Evolutionary conservation across 2,888 invertebrate genomes (phyloP), one percentile per base, ranked within the genome.

Genomic region (Papilio gigon): DNA sequence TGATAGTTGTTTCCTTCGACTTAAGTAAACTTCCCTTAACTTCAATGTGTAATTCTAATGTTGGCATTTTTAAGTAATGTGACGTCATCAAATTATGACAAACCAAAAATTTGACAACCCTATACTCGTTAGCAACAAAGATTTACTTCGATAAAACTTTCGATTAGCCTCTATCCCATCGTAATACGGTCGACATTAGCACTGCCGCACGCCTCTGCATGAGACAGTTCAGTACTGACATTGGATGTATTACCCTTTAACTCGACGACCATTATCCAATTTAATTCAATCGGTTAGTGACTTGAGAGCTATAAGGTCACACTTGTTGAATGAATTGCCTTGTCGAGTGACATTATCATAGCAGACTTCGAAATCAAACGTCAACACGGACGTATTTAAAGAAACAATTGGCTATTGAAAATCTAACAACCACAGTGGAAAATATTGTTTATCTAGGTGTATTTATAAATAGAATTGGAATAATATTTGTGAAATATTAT

Each of bases 261-360:
- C 68, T 71, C 58, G 47, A 58, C 60, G 37, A 66, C 71, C 71
- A 84, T 87, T 86, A 87, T 86, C 81, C 87, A 87, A 85, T 88
- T 84, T 79, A 78, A 71, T 76, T 74, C 76, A 86, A 86, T 78
- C 83, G 85, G 83, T 86, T 86, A 82, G 86, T 84, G 84, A 80
- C 81, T 80, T 77, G 81, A 63, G 68, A 70, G 72, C 56, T 27
- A 61, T 69, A 61, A 74, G 75, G 76, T 82, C 80, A 76, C 81
- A 82, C 82, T 80, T 76, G 77, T 75, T 74, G 72, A 78, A 74
- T 76, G 76, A 73, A 77, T 72, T 73, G 73, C 5, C 47, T 27
- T 64, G 63, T 59, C 63, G 25, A 27, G 6, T 0, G 2, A 14
- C 67, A 65, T 69, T 71, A 73, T 56, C 25, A 56, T 56, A 56